A percentile compares a stretch with the other conserved stretches of the same genome.
Conservation (phyloP, 2,888 invertebrate genomes). For the Augochlorella aurata region DNA sequence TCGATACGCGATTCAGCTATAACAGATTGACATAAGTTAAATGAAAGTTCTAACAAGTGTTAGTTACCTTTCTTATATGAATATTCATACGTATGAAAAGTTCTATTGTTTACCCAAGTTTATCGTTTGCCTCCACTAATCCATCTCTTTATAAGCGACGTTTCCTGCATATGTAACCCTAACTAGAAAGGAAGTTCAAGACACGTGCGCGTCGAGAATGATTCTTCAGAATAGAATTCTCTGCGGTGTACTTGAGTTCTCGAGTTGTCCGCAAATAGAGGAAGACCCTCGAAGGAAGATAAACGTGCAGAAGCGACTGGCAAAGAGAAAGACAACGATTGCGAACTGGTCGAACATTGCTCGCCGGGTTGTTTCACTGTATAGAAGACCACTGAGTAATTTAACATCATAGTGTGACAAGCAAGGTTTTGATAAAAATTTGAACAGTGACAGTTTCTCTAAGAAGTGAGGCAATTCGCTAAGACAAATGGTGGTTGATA, state of each 20-base stretch:
- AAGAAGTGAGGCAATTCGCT: not conserved
- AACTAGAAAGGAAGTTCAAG: slow-evolving; percentile 1
- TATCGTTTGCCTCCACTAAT: too few relatives aligned
- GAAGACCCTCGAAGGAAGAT: slow-evolving; percentile 44
- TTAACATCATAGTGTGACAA: not conserved
- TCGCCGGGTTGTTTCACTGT: not conserved
- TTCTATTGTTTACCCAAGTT: too few relatives aligned
- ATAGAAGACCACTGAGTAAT: slow-evolving; percentile 1
- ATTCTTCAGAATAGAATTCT: slow-evolving; percentile 46
- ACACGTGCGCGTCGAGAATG: slow-evolving; percentile 28
- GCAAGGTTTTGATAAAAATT: slow-evolving; percentile 22
- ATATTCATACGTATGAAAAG: too few relatives aligned
- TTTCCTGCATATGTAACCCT: not conserved
- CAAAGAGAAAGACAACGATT: slow-evolving; percentile 31
- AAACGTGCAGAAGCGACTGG: slow-evolving; percentile 43
- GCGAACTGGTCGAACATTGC: slow-evolving; percentile 3
- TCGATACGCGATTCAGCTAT: too few relatives aligned
- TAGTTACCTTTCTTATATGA: too few relatives aligned
- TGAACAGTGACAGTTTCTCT: not conserved
- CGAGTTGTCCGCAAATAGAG: slow-evolving; percentile 39
- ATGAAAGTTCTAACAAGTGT: too few relatives aligned
- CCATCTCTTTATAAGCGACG: slow-evolving; percentile 6
- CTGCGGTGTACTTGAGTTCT: slow-evolving; percentile 34
- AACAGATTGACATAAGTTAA: too few relatives aligned
- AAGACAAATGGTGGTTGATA: not conserved